These are phyloP conservation scores for Drosophila suzukii DNA, from an alignment of 1,140 invertebrate genomes.

Conservation along the genomic window DNA sequence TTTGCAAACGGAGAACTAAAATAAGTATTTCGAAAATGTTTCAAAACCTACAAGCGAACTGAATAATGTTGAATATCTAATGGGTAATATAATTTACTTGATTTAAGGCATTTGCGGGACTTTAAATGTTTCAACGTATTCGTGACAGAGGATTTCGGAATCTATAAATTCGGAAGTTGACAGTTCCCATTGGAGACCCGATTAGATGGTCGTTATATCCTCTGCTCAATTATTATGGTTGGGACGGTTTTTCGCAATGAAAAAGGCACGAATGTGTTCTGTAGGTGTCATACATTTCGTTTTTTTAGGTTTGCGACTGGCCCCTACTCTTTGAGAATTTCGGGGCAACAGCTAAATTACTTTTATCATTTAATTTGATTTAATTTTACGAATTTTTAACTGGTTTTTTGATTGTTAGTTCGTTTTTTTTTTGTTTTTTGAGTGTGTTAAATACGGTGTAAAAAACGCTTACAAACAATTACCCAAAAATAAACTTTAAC, in stretches of 20 bases:
- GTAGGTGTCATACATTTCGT: slow-evolving; percentile 54
- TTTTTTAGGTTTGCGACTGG: slow-evolving; percentile 44
- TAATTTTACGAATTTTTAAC: slow-evolving; percentile 61
- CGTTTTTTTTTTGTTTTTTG: slow-evolving; percentile 16
- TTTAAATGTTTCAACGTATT: slow-evolving; percentile 61
- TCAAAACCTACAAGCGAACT: slow-evolving; percentile 64
- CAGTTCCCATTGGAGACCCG: not conserved
- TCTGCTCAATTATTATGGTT: slow-evolving; percentile 34
- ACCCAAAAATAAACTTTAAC: slow-evolving; percentile 69
- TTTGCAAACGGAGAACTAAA: slow-evolving; percentile 36
- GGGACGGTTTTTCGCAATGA: slow-evolving; percentile 80
- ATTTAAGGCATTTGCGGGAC: slow-evolving; percentile 70
- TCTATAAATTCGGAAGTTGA: not conserved
- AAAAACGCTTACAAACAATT: slow-evolving; percentile 71
- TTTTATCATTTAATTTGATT: slow-evolving; percentile 52
- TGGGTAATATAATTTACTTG: slow-evolving; percentile 71
- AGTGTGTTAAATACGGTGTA: slow-evolving; percentile 54
- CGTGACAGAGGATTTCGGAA: slow-evolving; percentile 27
- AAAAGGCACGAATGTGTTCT: slow-evolving; percentile 79
- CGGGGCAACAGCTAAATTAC: slow-evolving; percentile 45
- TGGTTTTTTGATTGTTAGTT: slow-evolving; percentile 47
- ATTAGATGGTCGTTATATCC: slow-evolving; percentile 10
- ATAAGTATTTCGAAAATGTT: slow-evolving; percentile 38
- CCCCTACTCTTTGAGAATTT: slow-evolving; percentile 67
- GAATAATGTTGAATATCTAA: slow-evolving; percentile 53